Evolutionary conservation across 2,888 invertebrate species (phyloP).

Genomic region (Sinhomidia bicolor): DNA sequence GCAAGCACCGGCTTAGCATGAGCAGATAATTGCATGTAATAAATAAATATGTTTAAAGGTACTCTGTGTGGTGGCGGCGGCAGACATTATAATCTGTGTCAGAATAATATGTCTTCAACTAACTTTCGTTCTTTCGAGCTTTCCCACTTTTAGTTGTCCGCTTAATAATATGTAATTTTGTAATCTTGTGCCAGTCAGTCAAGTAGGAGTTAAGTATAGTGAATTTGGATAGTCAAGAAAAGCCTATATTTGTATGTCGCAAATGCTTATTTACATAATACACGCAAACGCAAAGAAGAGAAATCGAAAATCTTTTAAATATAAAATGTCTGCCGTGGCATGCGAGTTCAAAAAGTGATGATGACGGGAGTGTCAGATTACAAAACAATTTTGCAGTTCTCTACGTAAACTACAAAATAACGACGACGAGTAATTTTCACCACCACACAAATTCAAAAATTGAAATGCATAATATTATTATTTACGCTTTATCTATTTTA

Average conservation of each 20-base stretch:
- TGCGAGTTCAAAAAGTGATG: slow-evolving; percentile 1
- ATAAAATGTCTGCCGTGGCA: slow-evolving; percentile 15
- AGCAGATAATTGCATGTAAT: neutral
- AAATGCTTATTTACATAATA: slow-evolving; percentile 34
- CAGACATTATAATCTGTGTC: neutral
- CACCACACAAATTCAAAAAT: neutral
- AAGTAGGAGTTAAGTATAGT: neutral
- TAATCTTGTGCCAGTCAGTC: slow-evolving; percentile 55
- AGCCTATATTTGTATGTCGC: slow-evolving; percentile 49
- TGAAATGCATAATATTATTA: neutral
- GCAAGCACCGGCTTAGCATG: neutral
- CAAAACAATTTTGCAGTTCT: neutral
- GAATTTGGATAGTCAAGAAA: slow-evolving; percentile 17
- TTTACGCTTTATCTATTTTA: neutral
- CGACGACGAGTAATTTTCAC: slow-evolving; percentile 17
- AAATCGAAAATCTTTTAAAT: slow-evolving; percentile 36
- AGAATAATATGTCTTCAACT: slow-evolving; percentile 33
- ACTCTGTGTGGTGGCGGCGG: neutral
- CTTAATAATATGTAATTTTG: slow-evolving; percentile 64
- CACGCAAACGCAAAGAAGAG: slow-evolving; percentile 22
- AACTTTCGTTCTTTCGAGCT: slow-evolving; percentile 53
- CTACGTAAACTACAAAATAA: neutral
- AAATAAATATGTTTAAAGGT: neutral
- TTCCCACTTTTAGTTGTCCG: neutral
- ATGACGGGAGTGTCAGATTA: neutral